Evolutionary conservation across 1,140 invertebrate genomes (phyloP), one percentile per base, ranked within the genome.

Genomic region (Tetramorium parvispinum): DNA sequence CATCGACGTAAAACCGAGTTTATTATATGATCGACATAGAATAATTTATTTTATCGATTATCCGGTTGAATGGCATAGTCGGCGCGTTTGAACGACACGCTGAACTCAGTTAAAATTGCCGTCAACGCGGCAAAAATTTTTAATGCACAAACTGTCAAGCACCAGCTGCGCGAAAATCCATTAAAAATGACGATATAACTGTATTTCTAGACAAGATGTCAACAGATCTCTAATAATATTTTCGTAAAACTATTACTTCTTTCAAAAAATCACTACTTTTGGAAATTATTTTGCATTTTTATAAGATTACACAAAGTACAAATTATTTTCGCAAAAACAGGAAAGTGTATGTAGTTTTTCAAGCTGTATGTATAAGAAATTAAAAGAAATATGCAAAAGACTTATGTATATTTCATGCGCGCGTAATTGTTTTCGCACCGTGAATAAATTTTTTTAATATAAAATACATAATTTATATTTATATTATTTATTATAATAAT

Each of bases 21-120:
- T 8, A 27, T 43, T 40, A 46, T 61, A 49, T 83, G 79, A 83
- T 83, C 79, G 79, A 83, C 53, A 59, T 59, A 18, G 40, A 83
- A 83, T 83, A 83, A 83, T 83, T 83, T 83, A 83, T 73, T 83
- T 40, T 49, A 83, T 83, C 79, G 79, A 83, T 83, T 83, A 83
- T 83, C 40, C 40, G 53, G 40, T 73, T 55, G 68, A 73, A 24
- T 73, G 40, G 66, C 53, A 46, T 59, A 59, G 40, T 18, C 27
- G 24, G 10, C 53, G 53, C 68, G 53, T 83, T 55, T 59, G 68
- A 75, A 59, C 53, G 68, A 83, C 79, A 75, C 16, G 43, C 10
- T 61, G 53, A 59, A 75, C 40, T 83, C 53, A 27, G 40, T 83
- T 83, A 83, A 83, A 83, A 83, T 75, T 68, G n/a, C 40, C 27